Evolutionary conservation across 2,113 vertebrate genomes (phyloP).

Genomic region (Poeciliopsis retropinna): DNA sequence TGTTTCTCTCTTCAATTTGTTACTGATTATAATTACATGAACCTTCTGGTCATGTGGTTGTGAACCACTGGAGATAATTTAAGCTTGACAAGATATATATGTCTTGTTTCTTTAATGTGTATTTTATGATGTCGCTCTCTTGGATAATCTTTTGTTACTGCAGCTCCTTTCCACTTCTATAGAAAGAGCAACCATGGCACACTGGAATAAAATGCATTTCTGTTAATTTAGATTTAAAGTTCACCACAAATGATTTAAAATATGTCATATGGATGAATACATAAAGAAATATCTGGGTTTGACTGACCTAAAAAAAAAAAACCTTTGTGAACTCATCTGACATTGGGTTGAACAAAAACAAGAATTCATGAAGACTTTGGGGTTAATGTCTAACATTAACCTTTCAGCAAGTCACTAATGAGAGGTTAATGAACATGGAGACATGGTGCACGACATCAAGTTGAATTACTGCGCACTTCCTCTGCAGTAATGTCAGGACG

Average conservation of each 20-base stretch:
- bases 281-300: not conserved
- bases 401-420: constrained; percentile 12
- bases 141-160: not conserved
- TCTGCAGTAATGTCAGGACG: not conserved
- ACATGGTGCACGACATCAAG: not conserved
- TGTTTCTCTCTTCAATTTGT: not conserved
- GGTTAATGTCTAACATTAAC: constrained; percentile 17
- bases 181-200: not conserved
- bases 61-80: not conserved
- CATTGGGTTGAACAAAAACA: not conserved
- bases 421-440: not conserved
- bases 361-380: not conserved
- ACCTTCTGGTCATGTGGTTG: no score
- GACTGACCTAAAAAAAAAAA: not conserved
- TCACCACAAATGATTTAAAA: not conserved
- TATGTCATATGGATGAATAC: not conserved
- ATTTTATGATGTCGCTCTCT: no score
- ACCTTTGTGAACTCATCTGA: not conserved
- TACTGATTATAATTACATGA: not conserved
- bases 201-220: not conserved
- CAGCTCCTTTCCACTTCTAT: not conserved
- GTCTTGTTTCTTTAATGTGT: not conserved
- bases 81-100: not conserved
- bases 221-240: not conserved
- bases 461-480: not conserved